These are phyloP conservation scores for Thalassarche chlororhynchos DNA, from an alignment of 2,113 vertebrate genomes.

Conservation along the genomic window DNA sequence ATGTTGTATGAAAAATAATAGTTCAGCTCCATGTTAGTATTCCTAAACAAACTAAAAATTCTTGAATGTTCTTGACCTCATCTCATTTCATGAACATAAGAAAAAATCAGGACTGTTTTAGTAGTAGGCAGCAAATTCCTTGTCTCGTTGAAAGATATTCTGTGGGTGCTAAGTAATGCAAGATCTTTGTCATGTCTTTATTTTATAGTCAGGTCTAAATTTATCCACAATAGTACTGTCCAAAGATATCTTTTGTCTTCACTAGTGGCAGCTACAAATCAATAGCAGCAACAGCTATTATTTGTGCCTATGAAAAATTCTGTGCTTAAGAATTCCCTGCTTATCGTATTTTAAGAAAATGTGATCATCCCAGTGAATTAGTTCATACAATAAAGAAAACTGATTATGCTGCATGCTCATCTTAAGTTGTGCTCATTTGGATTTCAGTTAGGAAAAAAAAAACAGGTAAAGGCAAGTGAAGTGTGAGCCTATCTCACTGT, in stretches of 20 bases:
- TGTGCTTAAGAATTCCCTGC: background rate
- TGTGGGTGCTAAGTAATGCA: background rate
- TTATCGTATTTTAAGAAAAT: background rate
- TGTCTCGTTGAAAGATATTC: background rate
- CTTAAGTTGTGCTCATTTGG: background rate
- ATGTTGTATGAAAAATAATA: background rate
- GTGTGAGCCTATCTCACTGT: background rate
- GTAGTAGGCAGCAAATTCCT: background rate
- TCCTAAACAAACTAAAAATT: background rate
- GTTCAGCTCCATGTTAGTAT: background rate
- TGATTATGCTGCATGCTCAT: background rate
- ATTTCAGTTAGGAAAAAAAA: background rate
- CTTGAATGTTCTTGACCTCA: background rate
- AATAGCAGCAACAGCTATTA: background rate
- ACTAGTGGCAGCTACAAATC: background rate
- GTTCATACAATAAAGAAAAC: background rate
- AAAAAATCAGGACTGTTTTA: background rate
- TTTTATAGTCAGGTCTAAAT: background rate
- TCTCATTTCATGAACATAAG: background rate
- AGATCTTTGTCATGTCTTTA: background rate
- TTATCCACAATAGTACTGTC: background rate
- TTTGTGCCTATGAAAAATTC: background rate
- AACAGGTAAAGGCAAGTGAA: background rate
- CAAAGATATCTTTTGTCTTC: background rate
- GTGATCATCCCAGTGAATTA: background rate